These are phyloP conservation scores for Lasioglossum malachurum DNA, from an alignment of 2,888 invertebrate species.

Conservation along the genomic window DNA sequence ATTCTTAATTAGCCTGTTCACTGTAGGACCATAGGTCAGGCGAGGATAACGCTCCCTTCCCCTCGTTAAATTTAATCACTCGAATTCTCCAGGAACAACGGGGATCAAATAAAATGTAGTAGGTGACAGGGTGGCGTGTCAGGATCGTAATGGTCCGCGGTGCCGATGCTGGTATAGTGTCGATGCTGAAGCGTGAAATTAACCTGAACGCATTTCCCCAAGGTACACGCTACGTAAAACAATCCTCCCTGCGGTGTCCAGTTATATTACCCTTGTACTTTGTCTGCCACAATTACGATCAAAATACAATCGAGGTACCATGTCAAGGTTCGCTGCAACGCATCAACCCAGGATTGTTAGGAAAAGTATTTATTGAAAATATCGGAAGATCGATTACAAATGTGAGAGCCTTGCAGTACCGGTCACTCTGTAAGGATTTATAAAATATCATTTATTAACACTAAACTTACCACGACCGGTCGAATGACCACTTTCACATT, in stretches of 20 bases:
- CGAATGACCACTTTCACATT: too few relatives aligned
- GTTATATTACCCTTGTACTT: conserved; percentile 71
- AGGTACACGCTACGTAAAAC: conserved; percentile 74
- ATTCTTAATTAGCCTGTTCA: not conserved
- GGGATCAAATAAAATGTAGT: conserved; percentile 60
- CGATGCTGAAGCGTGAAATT: conserved; percentile 79
- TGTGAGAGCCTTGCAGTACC: too few relatives aligned
- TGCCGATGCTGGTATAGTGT: conserved; percentile 44
- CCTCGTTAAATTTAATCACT: conserved; percentile 60
- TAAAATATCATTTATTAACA: too few relatives aligned
- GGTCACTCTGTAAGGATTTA: too few relatives aligned
- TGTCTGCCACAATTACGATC: not conserved
- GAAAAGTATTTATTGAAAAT: too few relatives aligned
- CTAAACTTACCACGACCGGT: too few relatives aligned
- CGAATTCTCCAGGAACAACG: conserved; percentile 35
- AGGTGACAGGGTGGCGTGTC: conserved; percentile 53
- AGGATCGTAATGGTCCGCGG: conserved; percentile 65
- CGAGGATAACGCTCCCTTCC: conserved; percentile 39
- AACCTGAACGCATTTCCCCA: conserved; percentile 78
- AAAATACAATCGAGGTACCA: conserved; percentile 34
- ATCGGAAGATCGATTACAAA: too few relatives aligned
- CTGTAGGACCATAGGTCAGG: not conserved
- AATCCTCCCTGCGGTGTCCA: conserved; percentile 70
- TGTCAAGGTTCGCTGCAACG: conserved; percentile 18
- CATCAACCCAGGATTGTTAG: too few relatives aligned